A percentile compares a stretch with the other conserved stretches of the same genome.
Conservation (phyloP, 2,113 vertebrate species). For the Naja naja region DNA sequence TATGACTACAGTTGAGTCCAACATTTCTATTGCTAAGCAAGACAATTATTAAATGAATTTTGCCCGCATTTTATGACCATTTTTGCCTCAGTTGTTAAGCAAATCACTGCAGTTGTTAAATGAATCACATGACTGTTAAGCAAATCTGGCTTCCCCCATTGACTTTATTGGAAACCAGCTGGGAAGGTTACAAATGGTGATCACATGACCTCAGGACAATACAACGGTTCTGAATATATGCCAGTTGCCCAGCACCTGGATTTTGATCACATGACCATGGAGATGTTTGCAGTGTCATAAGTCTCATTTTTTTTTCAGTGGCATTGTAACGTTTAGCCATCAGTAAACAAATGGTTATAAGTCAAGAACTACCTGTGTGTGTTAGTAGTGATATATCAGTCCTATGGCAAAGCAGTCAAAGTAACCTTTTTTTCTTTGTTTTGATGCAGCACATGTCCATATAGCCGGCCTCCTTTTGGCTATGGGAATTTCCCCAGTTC, state of each 20-base stretch:
- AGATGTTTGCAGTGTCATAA: background rate
- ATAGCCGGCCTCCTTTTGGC: slow-evolving; percentile 64
- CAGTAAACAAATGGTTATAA: background rate
- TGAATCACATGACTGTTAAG: background rate
- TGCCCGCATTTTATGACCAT: background rate
- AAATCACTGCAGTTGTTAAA: background rate
- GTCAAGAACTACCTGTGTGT: background rate
- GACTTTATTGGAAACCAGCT: background rate
- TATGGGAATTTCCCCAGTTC: slow-evolving; percentile 65
- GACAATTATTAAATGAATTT: background rate
- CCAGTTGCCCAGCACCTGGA: background rate
- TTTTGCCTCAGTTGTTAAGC: background rate
- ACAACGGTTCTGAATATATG: background rate
- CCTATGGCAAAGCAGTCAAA: slow-evolving; percentile 8
- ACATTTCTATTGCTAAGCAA: background rate
- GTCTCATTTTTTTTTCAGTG: background rate
- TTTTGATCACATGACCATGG: background rate
- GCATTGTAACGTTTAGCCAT: background rate
- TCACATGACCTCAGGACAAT: background rate
- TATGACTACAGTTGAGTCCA: background rate
- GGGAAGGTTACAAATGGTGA: background rate
- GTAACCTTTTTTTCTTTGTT: slow-evolving; percentile 20
- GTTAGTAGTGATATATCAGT: background rate
- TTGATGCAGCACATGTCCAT: slow-evolving; percentile 70
- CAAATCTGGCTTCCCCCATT: background rate